phyloP scores from a whole-genome alignment of 2,888 invertebrate species.

The Rhynchonema sp. region DNA sequence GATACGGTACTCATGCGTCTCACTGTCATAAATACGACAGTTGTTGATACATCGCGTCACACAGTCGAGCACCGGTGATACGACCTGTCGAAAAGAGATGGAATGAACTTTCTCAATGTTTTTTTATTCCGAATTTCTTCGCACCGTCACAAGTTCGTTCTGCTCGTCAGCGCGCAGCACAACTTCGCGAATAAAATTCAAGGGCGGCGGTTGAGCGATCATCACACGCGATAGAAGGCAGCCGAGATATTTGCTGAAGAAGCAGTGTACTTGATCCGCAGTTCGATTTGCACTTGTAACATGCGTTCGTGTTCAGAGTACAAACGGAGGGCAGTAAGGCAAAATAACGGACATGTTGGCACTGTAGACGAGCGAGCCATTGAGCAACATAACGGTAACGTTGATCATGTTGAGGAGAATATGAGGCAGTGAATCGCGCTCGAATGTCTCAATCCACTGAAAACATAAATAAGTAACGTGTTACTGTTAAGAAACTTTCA shows the following conservation, averaged over 20 bases:
- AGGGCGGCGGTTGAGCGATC: background rate
- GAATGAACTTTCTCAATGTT: background rate
- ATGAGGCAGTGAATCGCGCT: background rate
- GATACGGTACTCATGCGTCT: background rate
- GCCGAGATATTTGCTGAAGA: background rate
- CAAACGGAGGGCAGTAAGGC: background rate
- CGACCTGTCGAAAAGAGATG: background rate
- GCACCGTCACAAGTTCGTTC: background rate
- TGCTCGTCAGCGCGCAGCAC: background rate
- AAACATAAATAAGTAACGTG: no score
- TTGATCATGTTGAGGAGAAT: background rate
- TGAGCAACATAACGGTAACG: background rate
- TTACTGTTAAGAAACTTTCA: no score
- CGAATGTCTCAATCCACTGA: background rate
- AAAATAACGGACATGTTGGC: background rate
- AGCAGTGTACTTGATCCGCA: no score
- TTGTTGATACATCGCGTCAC: background rate
- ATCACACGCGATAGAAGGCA: background rate
- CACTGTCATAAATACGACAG: background rate
- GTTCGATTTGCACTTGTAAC: background rate
- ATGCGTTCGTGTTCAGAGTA: background rate
- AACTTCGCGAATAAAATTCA: background rate
- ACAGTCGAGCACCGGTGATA: background rate
- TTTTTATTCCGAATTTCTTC: background rate
- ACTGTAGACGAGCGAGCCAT: background rate